A percentile compares a stretch with the other conserved stretches of the same genome.
Evolutionary conservation across 2,888 invertebrate genomes (phyloP).

Genomic region (Sarcophaga carnaria): DNA sequence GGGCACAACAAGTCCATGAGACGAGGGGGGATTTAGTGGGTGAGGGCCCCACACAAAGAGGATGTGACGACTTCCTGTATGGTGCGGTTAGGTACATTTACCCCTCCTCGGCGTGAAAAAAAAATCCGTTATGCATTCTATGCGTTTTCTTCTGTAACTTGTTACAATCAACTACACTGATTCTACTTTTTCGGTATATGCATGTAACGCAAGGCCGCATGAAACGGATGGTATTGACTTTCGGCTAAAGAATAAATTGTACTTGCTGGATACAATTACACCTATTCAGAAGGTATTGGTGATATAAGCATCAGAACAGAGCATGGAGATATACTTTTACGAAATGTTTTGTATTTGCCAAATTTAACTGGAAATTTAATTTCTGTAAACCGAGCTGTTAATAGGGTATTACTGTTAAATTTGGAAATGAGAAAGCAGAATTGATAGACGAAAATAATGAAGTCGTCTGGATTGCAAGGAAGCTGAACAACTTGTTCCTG

Average conservation of each 20-base stretch:
- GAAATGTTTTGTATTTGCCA: constrained; percentile 50
- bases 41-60: too few relatives aligned
- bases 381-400: constrained; percentile 22
- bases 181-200: too few relatives aligned
- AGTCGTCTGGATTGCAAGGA: not conserved
- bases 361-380: constrained; percentile 55
- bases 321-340: constrained; percentile 31
- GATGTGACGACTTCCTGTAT: too few relatives aligned
- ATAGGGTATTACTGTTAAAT: not conserved
- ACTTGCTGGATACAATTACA: constrained; percentile 17
- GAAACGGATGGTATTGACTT: too few relatives aligned
- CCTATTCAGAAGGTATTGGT: constrained; percentile 41
- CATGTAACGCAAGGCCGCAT: too few relatives aligned
- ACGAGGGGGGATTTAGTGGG: too few relatives aligned
- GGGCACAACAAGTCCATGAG: too few relatives aligned
- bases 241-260: not conserved
- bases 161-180: too few relatives aligned
- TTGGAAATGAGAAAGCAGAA: not conserved
- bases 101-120: too few relatives aligned
- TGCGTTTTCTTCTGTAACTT: too few relatives aligned
- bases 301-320: constrained; percentile 22
- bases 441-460: not conserved
- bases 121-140: too few relatives aligned
- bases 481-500: not conserved
- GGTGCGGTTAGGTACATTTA: too few relatives aligned